These are phyloP conservation scores for Pelagia noctiluca DNA, from an alignment of 30 jellyfish, hydroid and myxozoan species.

Conservation along the genomic window DNA sequence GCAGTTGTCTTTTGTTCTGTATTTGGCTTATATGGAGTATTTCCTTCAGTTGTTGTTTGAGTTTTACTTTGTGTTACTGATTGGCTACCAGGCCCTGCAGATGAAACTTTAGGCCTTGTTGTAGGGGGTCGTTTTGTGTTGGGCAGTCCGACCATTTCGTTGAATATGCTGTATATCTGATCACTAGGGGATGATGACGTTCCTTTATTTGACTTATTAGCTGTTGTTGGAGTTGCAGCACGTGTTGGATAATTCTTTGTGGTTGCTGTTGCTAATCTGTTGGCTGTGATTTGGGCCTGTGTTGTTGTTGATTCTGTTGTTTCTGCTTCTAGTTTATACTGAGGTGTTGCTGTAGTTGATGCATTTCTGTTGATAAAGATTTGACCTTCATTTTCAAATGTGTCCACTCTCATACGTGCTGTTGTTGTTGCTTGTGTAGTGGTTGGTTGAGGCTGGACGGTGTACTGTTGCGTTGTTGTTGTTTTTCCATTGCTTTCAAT, in stretches of 20 bases:
- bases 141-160: constrained; percentile 66
- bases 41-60: not conserved
- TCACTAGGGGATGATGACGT: constrained; percentile 47
- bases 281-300: too few species aligned
- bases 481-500: not conserved
- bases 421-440: constrained; percentile 19
- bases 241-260: too few species aligned
- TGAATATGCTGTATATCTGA: constrained; percentile 53
- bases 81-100: too few species aligned
- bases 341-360: not conserved
- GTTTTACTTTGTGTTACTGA: constrained; percentile 5
- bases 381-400: too few species aligned
- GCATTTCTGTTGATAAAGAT: too few species aligned
- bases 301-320: not conserved
- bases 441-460: not conserved
- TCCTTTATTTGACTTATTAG: not conserved
- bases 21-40: too few species aligned
- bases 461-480: not conserved
- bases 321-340: not conserved
- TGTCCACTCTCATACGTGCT: too few species aligned
- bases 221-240: not conserved
- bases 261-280: too few species aligned
- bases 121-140: too few species aligned
- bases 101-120: constrained; percentile 27
- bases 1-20: constrained; percentile 39